A percentile compares a stretch with the other conserved stretches of the same genome.
phyloP scores from a whole-genome alignment of 2,113 vertebrate genomes.

The Myiopsitta monachus region DNA sequence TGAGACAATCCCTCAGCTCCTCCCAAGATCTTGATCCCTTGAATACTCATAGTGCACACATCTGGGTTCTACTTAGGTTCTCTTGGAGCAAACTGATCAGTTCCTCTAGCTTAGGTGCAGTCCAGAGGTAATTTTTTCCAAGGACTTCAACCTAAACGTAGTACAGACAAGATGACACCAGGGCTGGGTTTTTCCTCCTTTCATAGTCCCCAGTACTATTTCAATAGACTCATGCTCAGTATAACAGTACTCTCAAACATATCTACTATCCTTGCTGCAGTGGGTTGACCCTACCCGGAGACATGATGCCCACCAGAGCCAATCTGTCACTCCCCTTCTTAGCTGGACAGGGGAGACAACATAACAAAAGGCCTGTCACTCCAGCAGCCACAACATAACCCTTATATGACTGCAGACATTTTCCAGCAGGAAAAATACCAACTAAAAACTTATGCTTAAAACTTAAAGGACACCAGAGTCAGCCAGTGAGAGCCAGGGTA shows the following conservation, averaged over 20 bases:
- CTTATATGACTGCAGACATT: background rate
- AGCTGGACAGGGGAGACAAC: background rate
- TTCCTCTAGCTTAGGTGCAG: background rate
- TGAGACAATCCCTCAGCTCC: background rate
- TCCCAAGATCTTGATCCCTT: background rate
- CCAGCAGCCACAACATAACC: background rate
- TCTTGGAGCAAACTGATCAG: background rate
- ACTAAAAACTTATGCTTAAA: background rate
- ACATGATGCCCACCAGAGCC: background rate
- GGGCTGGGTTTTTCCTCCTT: background rate
- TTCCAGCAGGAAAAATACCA: background rate
- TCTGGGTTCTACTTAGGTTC: background rate
- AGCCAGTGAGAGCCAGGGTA: background rate
- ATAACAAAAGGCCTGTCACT: background rate
- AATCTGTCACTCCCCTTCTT: background rate
- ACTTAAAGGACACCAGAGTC: background rate
- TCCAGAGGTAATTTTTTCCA: background rate
- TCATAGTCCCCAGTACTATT: background rate
- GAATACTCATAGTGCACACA: background rate
- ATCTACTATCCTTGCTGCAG: background rate
- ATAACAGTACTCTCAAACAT: background rate
- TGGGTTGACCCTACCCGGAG: background rate
- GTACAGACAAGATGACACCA: background rate
- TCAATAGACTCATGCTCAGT: background rate
- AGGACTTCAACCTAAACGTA: background rate